Base-by-base conservation (phyloP, 1,140 invertebrate genomes). In the Portunus trituberculatus region DNA sequence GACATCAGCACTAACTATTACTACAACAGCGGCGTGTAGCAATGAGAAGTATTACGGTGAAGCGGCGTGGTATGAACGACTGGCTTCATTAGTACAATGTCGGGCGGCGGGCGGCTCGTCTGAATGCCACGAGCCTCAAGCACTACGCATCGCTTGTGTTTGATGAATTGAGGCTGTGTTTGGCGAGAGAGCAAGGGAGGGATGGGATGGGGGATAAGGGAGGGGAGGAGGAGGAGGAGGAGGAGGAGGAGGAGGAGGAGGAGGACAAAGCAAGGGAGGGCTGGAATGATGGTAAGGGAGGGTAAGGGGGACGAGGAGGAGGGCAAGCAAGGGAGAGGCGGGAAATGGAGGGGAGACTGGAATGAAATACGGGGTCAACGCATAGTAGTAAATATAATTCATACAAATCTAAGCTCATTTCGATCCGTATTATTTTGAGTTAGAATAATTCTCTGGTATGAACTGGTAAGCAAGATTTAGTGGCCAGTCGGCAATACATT, bases 381-480 rank as follows among this genome's bases (percentile, higher is more conserved):
- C 67, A 25, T 25, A n/a, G 20, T 76, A 76, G 20, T n/a, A 76
- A n/a, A 76, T 25, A 76, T 76, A 76, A 76, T n/a, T 76, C 52
- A 59, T 76, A 76, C 25, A 76, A 76, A 76, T 76, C 67, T n/a
- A 76, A n/a, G 20, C 67, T 76, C 25, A 76, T 76, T 76, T 76
- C 25, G n/a, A 76, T 76, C 67, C 20, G 25, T 76, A 76, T 76
- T 76, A 76, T 76, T 76, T 76, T 76, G 67, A 76, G 67, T 76
- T 76, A n/a, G 67, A 76, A 76, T 76, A 76, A 76, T 76, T 76
- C 67, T 76, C 20, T n/a, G 12, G 12, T 76, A 76, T 76, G 67
- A 76, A 76, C 67, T 76, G 67, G 67, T n/a, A 76, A 76, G 67
- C 67, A 76, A 76, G 67, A 76, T 76, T 76, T 76, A 76, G 67